phyloP scores from a whole-genome alignment of 2,888 invertebrate species.

The Melangyna quadrimaculata region DNA sequence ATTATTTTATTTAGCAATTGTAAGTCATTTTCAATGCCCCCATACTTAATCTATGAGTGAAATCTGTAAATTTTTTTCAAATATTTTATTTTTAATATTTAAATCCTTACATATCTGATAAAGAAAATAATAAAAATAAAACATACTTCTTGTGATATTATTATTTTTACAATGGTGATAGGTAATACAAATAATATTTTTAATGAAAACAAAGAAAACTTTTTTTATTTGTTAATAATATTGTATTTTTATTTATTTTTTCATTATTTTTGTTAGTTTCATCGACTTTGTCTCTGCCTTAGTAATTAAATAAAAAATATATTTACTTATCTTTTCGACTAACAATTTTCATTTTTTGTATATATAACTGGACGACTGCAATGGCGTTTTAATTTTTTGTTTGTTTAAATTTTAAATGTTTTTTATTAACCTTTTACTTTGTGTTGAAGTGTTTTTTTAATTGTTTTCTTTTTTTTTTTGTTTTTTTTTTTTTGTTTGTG shows the following conservation, averaged over 20 bases:
- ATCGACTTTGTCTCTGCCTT: constrained; percentile 61
- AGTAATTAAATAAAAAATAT: constrained; percentile 64
- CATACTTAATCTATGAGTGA: too few relatives aligned
- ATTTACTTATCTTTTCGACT: constrained; percentile 63
- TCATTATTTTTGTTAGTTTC: constrained; percentile 54
- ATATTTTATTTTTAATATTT: constrained; percentile 24
- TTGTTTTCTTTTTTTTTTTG: too few relatives aligned
- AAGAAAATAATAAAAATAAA: constrained; percentile 39
- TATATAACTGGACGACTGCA: constrained; percentile 66
- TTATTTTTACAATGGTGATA: constrained; percentile 26
- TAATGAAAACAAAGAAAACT: constrained; percentile 15
- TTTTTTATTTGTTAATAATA: constrained; percentile 30
- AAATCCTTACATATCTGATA: constrained; percentile 35
- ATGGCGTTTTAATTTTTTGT: constrained; percentile 77
- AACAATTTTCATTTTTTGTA: constrained; percentile 39
- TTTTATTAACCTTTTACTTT: constrained; percentile 18
- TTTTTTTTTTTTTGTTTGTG: constrained; percentile 56
- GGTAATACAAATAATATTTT: constrained; percentile 44
- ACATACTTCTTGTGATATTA: constrained; percentile 10
- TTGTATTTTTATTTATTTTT: constrained; percentile 25
- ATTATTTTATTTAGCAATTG: too few relatives aligned
- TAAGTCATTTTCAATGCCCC: too few relatives aligned
- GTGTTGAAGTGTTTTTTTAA: constrained; percentile 23
- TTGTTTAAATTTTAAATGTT: constrained; percentile 81
- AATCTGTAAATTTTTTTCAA: constrained; percentile 8